These are phyloP conservation scores for Brenthis daphne DNA, from an alignment of 2,888 invertebrate species.

Conservation along the genomic window DNA sequence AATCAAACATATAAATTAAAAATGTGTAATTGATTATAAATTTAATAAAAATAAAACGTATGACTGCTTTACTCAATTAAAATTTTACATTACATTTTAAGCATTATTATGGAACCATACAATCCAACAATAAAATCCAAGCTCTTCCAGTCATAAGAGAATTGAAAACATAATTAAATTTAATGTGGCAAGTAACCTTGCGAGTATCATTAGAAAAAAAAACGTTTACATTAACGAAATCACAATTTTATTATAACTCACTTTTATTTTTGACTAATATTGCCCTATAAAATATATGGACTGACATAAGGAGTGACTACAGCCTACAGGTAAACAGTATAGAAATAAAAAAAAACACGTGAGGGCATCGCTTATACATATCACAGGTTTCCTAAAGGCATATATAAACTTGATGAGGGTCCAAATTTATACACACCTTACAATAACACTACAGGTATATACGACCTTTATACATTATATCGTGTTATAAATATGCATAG, in stretches of 20 bases:
- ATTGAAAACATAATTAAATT: too few relatives aligned
- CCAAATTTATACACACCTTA: slow-evolving; percentile 29
- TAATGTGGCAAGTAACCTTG: too few relatives aligned
- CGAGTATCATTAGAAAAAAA: too few relatives aligned
- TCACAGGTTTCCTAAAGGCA: slow-evolving; percentile 37
- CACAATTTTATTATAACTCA: not conserved
- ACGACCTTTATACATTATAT: slow-evolving; percentile 26
- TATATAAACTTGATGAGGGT: slow-evolving; percentile 26
- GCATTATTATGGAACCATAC: too few relatives aligned
- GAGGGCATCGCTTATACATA: slow-evolving; percentile 26
- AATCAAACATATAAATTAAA: too few relatives aligned
- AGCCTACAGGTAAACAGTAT: not conserved
- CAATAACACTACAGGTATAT: slow-evolving; percentile 18
- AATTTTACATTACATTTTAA: too few relatives aligned
- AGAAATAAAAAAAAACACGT: slow-evolving; percentile 18
- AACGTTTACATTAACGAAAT: too few relatives aligned
- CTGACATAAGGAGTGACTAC: not conserved
- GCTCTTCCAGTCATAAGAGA: too few relatives aligned
- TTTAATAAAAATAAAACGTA: too few relatives aligned
- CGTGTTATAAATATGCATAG: slow-evolving; percentile 25
- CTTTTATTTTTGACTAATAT: slow-evolving; percentile 5
- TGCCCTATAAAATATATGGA: slow-evolving; percentile 1
- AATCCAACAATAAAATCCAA: too few relatives aligned
- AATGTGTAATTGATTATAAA: too few relatives aligned
- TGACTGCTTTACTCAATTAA: too few relatives aligned